Evolutionary conservation across 2,888 invertebrate species (phyloP).

Genomic region (Uropetala carovei): DNA sequence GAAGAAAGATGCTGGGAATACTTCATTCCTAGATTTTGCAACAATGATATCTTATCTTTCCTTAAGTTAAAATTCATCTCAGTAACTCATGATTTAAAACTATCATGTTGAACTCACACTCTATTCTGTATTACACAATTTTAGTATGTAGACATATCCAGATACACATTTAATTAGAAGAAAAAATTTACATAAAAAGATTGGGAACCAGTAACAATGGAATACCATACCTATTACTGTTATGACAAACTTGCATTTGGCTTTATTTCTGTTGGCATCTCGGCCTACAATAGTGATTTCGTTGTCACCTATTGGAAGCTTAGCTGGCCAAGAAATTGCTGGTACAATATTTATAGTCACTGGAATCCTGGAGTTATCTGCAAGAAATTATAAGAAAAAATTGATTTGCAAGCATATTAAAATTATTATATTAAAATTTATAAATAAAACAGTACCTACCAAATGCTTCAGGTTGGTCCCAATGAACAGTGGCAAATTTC

Average conservation of each 20-base stretch:
- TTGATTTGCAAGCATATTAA: neutral
- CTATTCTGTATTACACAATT: no score
- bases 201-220: no score
- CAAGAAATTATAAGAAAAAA: constrained; percentile 66
- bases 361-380: constrained; percentile 79
- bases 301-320: constrained; percentile 79
- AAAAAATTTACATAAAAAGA: no score
- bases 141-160: no score
- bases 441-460: constrained; percentile 30
- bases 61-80: no score
- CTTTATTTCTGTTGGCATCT: constrained; percentile 80
- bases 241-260: constrained; percentile 80
- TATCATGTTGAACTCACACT: no score
- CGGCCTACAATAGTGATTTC: constrained; percentile 80
- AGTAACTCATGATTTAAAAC: no score
- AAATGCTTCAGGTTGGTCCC: constrained; percentile 75
- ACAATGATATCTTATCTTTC: no score
- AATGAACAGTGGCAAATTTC: constrained; percentile 77
- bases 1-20: neutral
- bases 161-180: no score
- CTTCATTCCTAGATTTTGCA: no score
- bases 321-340: constrained; percentile 77
- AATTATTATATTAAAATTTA: neutral
- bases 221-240: constrained; percentile 76
- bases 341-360: constrained; percentile 80